Percentiles rank a stretch among this genome's conserved stretches.
Evolutionary conservation across 1,140 invertebrate species (phyloP).

Genomic region (Sitodiplosis mosellana): DNA sequence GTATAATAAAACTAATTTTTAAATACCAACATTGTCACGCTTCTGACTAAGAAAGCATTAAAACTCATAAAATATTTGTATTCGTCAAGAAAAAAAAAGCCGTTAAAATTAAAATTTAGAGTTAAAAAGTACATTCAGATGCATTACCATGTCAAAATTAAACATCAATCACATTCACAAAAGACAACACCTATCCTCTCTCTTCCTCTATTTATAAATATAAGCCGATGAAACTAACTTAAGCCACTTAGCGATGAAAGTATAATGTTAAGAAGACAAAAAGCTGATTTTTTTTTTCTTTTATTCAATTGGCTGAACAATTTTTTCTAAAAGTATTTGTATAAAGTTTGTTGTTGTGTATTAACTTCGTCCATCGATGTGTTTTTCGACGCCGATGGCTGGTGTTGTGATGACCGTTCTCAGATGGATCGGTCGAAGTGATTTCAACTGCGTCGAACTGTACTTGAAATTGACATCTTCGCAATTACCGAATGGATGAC

Average conservation of each 20-base stretch:
- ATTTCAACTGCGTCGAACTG: conserved; percentile 42
- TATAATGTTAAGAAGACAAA: background rate
- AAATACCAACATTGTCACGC: background rate
- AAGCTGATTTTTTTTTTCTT: background rate
- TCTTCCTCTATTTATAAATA: background rate
- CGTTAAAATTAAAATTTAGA: background rate
- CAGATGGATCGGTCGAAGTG: conserved; percentile 1
- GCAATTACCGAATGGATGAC: conserved; percentile 36
- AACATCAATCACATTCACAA: background rate
- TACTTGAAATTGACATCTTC: conserved; percentile 44
- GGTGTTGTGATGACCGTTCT: background rate
- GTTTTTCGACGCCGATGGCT: background rate
- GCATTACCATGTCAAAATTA: background rate
- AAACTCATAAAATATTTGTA: background rate
- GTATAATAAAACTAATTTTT: background rate
- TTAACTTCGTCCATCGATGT: background rate
- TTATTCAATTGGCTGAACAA: background rate
- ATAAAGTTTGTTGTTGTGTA: background rate
- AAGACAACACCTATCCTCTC: background rate
- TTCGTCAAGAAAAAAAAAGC: background rate
- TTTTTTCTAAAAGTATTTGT: too few relatives aligned
- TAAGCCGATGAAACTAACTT: background rate
- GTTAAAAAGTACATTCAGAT: background rate
- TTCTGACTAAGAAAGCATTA: background rate
- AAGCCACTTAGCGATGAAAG: background rate